These are phyloP conservation scores for Myopa testacea DNA, from an alignment of 2,888 invertebrate species.

Conservation along the genomic window DNA sequence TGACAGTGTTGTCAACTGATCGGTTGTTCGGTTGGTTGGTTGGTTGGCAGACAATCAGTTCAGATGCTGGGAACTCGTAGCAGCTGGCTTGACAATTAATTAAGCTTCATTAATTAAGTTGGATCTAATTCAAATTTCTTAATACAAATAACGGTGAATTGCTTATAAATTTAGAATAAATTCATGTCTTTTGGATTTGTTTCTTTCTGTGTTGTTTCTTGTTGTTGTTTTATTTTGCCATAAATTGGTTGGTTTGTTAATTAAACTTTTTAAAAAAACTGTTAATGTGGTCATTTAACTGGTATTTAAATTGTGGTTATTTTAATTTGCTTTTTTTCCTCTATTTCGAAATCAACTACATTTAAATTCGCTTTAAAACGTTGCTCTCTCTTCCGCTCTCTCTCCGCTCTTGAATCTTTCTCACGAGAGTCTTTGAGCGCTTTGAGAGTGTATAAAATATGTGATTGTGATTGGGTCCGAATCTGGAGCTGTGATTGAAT, in stretches of 20 bases:
- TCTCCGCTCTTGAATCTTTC: too few relatives aligned
- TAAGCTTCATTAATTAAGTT: not conserved
- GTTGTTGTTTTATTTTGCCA: conserved; percentile 34
- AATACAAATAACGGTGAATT: conserved; percentile 54
- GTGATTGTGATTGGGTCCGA: too few relatives aligned
- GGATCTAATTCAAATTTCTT: not conserved
- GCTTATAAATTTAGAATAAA: conserved; percentile 62
- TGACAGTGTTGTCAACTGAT: too few relatives aligned
- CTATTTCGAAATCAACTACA: conserved; percentile 48
- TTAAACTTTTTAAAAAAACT: not conserved
- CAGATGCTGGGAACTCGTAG: too few relatives aligned
- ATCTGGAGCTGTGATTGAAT: too few relatives aligned
- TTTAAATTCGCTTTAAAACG: conserved; percentile 58
- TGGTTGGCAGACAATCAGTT: too few relatives aligned
- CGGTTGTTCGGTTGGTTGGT: too few relatives aligned
- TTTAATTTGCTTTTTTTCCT: not conserved
- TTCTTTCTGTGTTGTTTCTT: not conserved
- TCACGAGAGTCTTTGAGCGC: not conserved
- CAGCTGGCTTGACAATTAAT: not conserved
- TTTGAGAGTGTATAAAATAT: not conserved
- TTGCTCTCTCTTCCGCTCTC: not conserved
- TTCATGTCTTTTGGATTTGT: conserved; percentile 28
- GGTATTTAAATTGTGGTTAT: conserved; percentile 35
- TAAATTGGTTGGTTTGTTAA: conserved; percentile 38
- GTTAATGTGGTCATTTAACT: not conserved